Base-by-base conservation (phyloP, 2,888 invertebrate species). In the Crepidodera aurea region DNA sequence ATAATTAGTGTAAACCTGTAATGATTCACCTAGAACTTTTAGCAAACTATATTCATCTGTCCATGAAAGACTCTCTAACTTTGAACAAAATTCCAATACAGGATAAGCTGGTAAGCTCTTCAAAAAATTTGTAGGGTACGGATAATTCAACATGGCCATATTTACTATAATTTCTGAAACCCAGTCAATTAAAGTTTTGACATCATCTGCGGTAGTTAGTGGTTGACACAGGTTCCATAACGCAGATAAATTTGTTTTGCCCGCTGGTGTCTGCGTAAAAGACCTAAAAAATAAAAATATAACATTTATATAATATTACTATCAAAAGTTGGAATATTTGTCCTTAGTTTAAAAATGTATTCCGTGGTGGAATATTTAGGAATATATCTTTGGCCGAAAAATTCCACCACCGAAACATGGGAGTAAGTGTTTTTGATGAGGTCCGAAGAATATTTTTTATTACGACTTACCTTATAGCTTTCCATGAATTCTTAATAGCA, bases 111-210 rank as follows among this genome's bases (percentile, higher is more conserved):
- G 97, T 18, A 98, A 77, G 0, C 90, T 88, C 48, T 87, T 85
- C 51, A 98, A 82, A 79, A 98, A 98, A 73, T 88, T 87, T 0
- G 91, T 87, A 0, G 90, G 82, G 78, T 96, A 98, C 0, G 98
- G 98, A 80, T 98, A 99, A 82, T 99, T 92, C 12, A 91, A 90
- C 97, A 98, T 98, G 0, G 96, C 96, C 66, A 97, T 79, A 72
- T 91, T 90, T 6, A 86, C 86, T 78, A 92, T 94, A 68, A 92
- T 86, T 64, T 89, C 86, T 27, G 81, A 76, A 1, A 97, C 80
- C 86, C 90, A 96, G 37, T 86, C 85, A 66, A 91, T 83, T 10
- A 96, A 82, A 0, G 70, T 71, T 0, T 80, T 73, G 0, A 89
- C 75, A 71, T 90, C 87, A 0, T 81, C 80, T 0, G 81, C 71